Evolutionary conservation across 2,888 invertebrate species (phyloP), one percentile per base, ranked within the genome.

Genomic region (Eudiplozoon nipponicum): DNA sequence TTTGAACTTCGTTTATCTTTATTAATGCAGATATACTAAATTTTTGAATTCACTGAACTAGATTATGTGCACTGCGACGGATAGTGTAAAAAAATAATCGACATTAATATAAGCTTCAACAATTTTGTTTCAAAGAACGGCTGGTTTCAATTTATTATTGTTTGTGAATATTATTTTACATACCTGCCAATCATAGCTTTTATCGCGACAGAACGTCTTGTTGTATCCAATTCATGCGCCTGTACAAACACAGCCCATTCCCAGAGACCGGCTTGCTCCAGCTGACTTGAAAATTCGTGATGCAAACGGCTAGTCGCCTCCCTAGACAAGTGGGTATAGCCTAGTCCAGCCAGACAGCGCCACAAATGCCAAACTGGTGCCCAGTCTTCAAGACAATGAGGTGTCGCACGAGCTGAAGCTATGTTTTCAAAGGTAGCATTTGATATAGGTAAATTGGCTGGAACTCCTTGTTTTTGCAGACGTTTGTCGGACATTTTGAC

Each of bases 231-330:
- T 22, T 61, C 50, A 47, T 62, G 62, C 7, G 62, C 51, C 15
- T 76, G 59, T 1, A 72, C 73, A 54, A 73, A 78, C 20, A 75
- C 65, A 0, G 80, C 71, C 68, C 75, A 73, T 29, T 77, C 71
- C 76, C 80, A 84, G 20, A 71, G 59, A 1, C 72, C 75, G 39
- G 68, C 57, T 21, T 71, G 67, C 57, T 80, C 78, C 40, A 86
- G 58, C 57, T 80, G 78, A 0, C 70, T 67, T 0, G 78, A 72
- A 49, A 72, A 71, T 42, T 71, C 71, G 0, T 65, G 61, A 50
- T 71, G 69, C 2, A 74, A 59, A 3, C 67, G 65, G 20, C 66
- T 58, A n/a, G n/a, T n/a, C n/a, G n/a, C n/a, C 9, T 64, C 59
- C 1, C 31, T 13, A 3, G 56, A 52, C 36, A 60, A 46, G 40